Evolutionary conservation across 2,797 vertebrate species (phyloP).

Genomic region (Sebastes paucispinis): DNA sequence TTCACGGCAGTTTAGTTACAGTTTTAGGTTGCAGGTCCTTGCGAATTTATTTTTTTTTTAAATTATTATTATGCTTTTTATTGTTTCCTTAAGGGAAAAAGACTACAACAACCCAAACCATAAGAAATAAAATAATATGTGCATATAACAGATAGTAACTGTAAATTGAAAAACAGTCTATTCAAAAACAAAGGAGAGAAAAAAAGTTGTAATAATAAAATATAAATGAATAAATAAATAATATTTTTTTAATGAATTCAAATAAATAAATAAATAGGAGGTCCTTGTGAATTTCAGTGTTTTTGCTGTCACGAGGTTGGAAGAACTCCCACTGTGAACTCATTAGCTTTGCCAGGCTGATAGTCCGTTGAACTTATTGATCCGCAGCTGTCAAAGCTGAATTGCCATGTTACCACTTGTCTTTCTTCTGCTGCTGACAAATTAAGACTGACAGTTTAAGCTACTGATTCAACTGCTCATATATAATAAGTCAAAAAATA

Average conservation of each 20-base stretch:
- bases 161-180: too few relatives aligned
- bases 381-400: neutral
- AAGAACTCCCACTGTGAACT: neutral
- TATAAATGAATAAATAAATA: too few relatives aligned
- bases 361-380: neutral
- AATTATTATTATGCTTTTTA: too few relatives aligned
- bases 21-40: neutral
- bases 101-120: too few relatives aligned
- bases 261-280: too few relatives aligned
- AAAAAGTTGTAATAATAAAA: too few relatives aligned
- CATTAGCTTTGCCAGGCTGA: neutral
- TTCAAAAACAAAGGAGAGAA: too few relatives aligned
- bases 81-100: too few relatives aligned
- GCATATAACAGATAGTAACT: too few relatives aligned
- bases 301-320: neutral
- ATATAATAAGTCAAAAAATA: neutral
- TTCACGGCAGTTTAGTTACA: neutral
- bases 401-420: neutral
- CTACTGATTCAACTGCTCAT: neutral
- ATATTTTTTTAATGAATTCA: too few relatives aligned
- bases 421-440: neutral
- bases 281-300: neutral
- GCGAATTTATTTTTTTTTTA: too few relatives aligned
- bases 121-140: too few relatives aligned
- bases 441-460: neutral